Conservation (phyloP, 1,140 invertebrate genomes). For the Hyles euphorbiae region DNA sequence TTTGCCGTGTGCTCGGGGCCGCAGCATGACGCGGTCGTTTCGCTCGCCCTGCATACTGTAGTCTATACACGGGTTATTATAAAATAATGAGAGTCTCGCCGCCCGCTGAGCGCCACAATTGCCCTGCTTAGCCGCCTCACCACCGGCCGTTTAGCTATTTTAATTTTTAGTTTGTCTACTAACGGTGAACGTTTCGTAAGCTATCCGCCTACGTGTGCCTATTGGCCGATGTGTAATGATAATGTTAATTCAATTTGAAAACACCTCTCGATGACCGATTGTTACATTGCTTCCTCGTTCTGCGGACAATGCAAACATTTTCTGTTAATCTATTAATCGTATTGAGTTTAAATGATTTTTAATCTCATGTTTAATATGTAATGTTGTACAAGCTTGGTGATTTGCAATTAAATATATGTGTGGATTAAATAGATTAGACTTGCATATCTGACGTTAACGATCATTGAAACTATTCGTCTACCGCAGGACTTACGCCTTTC, state of each 20-base stretch:
- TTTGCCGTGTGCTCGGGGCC: conserved; percentile 35
- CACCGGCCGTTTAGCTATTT: conserved; percentile 69
- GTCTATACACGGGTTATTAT: conserved; percentile 63
- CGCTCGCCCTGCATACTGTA: conserved; percentile 33
- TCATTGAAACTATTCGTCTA: too few species aligned
- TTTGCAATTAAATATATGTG: too few species aligned
- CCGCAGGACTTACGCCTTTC: too few species aligned
- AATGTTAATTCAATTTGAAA: conserved; percentile 35
- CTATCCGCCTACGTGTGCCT: conserved; percentile 33
- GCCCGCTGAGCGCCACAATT: conserved; percentile 70
- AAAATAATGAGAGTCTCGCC: conserved; percentile 70
- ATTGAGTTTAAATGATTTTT: too few species aligned
- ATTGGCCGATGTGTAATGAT: conserved; percentile 23
- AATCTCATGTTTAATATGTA: too few species aligned
- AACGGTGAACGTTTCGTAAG: conserved; percentile 62
- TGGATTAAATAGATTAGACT: too few species aligned
- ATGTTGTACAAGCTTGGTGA: too few species aligned
- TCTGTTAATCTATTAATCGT: too few species aligned
- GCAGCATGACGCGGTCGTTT: conserved; percentile 60
- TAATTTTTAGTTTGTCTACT: conserved; percentile 73
- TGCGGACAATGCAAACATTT: too few species aligned
- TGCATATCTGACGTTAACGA: too few species aligned
- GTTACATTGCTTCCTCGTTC: too few species aligned
- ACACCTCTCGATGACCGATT: not conserved
- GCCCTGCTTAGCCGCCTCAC: conserved; percentile 63